Evolutionary conservation across 2,888 invertebrate species (phyloP).

Genomic region (Abrostola triplasia): DNA sequence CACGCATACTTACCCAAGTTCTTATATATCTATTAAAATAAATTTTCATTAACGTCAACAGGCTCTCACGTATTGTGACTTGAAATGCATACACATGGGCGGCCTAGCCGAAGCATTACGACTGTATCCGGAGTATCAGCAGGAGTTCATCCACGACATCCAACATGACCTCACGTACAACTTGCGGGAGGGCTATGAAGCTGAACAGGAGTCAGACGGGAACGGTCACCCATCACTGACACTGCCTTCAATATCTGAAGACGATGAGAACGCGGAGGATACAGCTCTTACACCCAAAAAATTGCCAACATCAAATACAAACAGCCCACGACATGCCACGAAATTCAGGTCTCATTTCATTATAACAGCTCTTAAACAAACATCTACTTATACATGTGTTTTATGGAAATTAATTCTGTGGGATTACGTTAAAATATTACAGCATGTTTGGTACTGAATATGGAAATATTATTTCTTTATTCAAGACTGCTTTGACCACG

Average conservation of each 20-base stretch:
- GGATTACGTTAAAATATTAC: conserved; percentile 19
- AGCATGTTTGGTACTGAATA: conserved; percentile 28
- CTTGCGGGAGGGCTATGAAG: conserved; percentile 96
- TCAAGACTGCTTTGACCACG: conserved; percentile 22
- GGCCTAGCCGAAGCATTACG: conserved; percentile 96
- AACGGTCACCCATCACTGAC: conserved; percentile 94
- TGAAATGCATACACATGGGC: conserved; percentile 97
- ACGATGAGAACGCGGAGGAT: conserved; percentile 96
- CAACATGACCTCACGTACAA: conserved; percentile 98
- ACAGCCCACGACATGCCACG: conserved; percentile 90
- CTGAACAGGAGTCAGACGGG: conserved; percentile 93
- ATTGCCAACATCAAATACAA: conserved; percentile 87
- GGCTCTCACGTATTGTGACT: conserved; percentile 98
- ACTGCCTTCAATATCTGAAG: conserved; percentile 97
- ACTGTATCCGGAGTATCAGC: conserved; percentile 97
- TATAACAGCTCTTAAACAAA: conserved; percentile 5
- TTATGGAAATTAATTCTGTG: conserved; percentile 12
- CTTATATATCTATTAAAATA: not conserved
- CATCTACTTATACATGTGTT: not conserved
- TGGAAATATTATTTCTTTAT: conserved; percentile 49
- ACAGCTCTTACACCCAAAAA: conserved; percentile 90
- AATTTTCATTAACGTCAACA: conserved; percentile 63
- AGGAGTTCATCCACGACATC: conserved; percentile 97
- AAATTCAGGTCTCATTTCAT: conserved; percentile 84
- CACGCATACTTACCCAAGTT: too few species aligned